phyloP scores from a whole-genome alignment of 2,888 invertebrate species.

The Dinocampus coccinellae region DNA sequence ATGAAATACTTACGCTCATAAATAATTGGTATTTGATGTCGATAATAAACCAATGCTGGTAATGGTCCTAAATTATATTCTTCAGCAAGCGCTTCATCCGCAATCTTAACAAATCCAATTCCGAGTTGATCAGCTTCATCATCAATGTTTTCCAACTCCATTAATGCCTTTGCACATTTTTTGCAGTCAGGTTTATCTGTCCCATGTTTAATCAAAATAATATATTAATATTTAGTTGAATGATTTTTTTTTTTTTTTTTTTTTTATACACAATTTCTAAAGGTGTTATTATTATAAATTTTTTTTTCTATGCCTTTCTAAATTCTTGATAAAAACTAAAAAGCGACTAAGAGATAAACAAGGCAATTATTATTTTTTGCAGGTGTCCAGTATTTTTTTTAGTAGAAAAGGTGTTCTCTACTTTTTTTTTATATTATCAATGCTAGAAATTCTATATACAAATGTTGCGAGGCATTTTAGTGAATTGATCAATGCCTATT shows the following conservation, averaged over 20 bases:
- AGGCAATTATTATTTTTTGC: slow-evolving; percentile 22
- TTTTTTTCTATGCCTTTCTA: background rate
- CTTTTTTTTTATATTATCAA: slow-evolving; percentile 8
- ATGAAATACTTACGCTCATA: slow-evolving; percentile 81
- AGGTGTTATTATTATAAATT: background rate
- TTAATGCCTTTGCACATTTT: slow-evolving; percentile 90
- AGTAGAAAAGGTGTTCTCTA: slow-evolving; percentile 33
- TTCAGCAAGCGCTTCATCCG: slow-evolving; percentile 90
- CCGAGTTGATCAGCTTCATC: slow-evolving; percentile 95
- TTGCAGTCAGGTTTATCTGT: slow-evolving; percentile 94
- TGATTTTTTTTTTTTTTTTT: too few relatives aligned
- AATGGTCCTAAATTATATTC: slow-evolving; percentile 92
- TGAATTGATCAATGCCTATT: slow-evolving; percentile 29
- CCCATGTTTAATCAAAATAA: slow-evolving; percentile 62
- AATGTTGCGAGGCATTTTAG: slow-evolving; percentile 18
- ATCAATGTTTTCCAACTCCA: slow-evolving; percentile 93
- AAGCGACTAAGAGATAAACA: slow-evolving; percentile 13
- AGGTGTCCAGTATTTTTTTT: slow-evolving; percentile 23
- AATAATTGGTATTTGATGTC: slow-evolving; percentile 94
- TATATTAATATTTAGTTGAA: slow-evolving; percentile 30
- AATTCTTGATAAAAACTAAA: slow-evolving; percentile 3
- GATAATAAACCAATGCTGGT: slow-evolving; percentile 92
- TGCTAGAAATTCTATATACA: slow-evolving; percentile 19
- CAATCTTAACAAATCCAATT: slow-evolving; percentile 94
- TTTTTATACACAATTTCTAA: slow-evolving; percentile 2